Evolutionary conservation across 2,113 vertebrate genomes (phyloP).

Genomic region (Oreochromis tanganicae): DNA sequence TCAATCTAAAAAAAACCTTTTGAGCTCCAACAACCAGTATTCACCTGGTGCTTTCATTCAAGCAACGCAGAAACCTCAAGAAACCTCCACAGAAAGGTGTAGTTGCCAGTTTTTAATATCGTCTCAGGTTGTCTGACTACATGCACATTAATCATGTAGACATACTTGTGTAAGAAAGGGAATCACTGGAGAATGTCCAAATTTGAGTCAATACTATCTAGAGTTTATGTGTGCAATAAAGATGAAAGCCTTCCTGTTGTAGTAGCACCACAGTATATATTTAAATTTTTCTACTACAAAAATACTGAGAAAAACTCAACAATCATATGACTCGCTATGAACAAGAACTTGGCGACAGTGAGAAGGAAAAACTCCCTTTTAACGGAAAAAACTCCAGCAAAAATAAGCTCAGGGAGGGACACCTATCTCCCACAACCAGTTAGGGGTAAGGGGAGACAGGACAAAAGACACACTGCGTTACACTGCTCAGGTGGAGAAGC

Average conservation of each 20-base stretch:
- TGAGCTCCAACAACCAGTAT: neutral
- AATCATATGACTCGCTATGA: neutral
- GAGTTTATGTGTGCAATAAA: neutral
- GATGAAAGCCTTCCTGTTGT: neutral
- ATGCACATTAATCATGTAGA: neutral
- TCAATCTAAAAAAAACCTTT: accelerated
- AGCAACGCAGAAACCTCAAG: neutral
- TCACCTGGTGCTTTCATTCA: neutral
- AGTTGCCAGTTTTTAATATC: neutral
- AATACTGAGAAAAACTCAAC: neutral
- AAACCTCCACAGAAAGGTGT: neutral
- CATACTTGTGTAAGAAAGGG: neutral
- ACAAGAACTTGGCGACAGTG: too few species aligned
- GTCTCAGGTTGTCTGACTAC: neutral
- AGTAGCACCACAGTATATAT: neutral
- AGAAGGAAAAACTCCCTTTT: too few species aligned
- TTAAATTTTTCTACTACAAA: neutral
- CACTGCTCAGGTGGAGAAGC: neutral
- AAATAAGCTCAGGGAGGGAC: neutral
- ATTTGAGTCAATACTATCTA: neutral
- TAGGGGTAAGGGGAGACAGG: neutral
- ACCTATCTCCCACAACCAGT: neutral
- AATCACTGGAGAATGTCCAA: neutral
- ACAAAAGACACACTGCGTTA: neutral
- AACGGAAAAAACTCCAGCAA: too few species aligned